Base-by-base conservation (phyloP, 1,140 invertebrate genomes). In the Bombus picipes region DNA sequence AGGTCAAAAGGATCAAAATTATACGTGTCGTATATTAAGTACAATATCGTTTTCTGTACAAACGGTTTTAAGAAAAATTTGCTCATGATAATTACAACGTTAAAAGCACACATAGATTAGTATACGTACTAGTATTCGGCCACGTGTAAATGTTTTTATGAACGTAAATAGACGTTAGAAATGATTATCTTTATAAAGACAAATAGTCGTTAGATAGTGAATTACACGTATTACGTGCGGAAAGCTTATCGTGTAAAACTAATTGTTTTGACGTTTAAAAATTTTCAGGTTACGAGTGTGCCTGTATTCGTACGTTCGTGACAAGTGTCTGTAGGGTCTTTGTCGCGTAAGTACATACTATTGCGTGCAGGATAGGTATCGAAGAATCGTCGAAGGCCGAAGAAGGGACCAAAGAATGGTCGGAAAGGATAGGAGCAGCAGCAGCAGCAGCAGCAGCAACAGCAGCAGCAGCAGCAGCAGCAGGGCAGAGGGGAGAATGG, bases 301-400 rank as follows among this genome's bases (percentile, higher is more conserved):
- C 6, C 8, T 15, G 25, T 70, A 74, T 74, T 75, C n/a, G 65
- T 59, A 65, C 10, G 39, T 83, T 66, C 28, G 57, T 66, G 57
- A 71, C 59, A 79, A 41, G 47, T 43, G 47, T 72, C 13, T 18
- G 34, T 8, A 66, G 82, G 81, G 85, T 80, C 65, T 88, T 80
- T 81, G 86, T 77, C 81, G 57, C 77, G 22, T 53, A 53, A 22
- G 18, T 80, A 83, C 43, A 39, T 65, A n/a, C 18, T 72, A 65
- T 70, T 37, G 72, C 66, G 82, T 66, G 57, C 59, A 68, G 57
- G 43, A 71, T 70, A 70, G 47, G 76, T 72, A 79, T 81, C 59
- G 85, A 86, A 41, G 70, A 86, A 83, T 66, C 82, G 73, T 85
- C 74, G 86, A 89, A 88, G 88, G 78, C 41, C 79, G 76, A 87